A percentile compares a stretch with the other conserved stretches of the same genome.
phyloP scores from a whole-genome alignment of 1,140 invertebrate species.

The Sweltsa coloradensis region DNA sequence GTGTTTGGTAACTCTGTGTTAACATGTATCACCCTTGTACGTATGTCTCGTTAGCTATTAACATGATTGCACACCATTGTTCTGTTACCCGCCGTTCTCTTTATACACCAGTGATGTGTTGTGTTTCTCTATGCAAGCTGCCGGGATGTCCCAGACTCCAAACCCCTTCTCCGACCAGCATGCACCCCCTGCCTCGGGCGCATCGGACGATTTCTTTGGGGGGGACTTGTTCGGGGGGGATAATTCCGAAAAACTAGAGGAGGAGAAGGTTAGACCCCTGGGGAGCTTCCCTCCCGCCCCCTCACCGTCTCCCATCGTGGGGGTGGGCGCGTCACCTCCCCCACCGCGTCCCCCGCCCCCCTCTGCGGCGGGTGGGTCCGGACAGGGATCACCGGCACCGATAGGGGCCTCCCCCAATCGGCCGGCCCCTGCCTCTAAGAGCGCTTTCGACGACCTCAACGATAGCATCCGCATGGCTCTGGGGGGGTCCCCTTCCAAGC shows the following conservation, averaged over 20 bases:
- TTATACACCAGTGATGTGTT: too few relatives aligned
- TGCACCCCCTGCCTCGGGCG: slow-evolving; percentile 26
- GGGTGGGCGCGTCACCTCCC: slow-evolving; percentile 18
- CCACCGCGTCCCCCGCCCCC: slow-evolving; percentile 21
- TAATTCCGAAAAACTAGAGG: too few relatives aligned
- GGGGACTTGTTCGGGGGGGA: slow-evolving; percentile 14
- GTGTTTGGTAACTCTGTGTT: too few relatives aligned
- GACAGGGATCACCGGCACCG: slow-evolving; percentile 27
- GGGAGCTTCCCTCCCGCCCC: slow-evolving; percentile 19
- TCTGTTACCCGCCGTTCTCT: too few relatives aligned
- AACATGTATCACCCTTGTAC: too few relatives aligned
- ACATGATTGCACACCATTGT: too few relatives aligned
- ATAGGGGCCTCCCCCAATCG: slow-evolving; percentile 13
- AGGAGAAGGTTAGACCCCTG: too few relatives aligned
- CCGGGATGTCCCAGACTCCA: slow-evolving; percentile 17
- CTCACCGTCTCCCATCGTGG: slow-evolving; percentile 6
- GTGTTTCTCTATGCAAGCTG: slow-evolving; percentile 25
- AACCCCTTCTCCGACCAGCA: slow-evolving; percentile 26
- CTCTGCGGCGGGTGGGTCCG: slow-evolving; percentile 14
- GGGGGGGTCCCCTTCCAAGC: slow-evolving; percentile 43
- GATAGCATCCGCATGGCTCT: slow-evolving; percentile 54
- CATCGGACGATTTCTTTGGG: slow-evolving; percentile 13
- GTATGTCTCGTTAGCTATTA: too few relatives aligned
- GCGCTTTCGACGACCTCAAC: slow-evolving; percentile 56
- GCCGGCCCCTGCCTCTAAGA: slow-evolving; percentile 30